Base-by-base conservation (phyloP, 2,888 invertebrate genomes). In the Chrysolina haemoptera region DNA sequence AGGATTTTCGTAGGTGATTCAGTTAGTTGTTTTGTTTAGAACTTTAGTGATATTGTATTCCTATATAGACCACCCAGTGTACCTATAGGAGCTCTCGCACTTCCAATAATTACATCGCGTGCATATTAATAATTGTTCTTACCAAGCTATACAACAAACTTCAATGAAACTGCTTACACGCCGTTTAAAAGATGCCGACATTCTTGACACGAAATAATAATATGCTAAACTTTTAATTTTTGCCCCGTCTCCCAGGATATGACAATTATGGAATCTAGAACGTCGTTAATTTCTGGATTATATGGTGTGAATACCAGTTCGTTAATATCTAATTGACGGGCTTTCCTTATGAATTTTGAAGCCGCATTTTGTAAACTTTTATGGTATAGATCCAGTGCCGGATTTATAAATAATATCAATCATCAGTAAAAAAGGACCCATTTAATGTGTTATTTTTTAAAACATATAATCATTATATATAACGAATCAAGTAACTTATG, bases 101-200 rank as follows among this genome's bases (percentile, higher is more conserved):
- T 65, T 65, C 1, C 35, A n/a, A n/a, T 27, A 22, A 22, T 18
- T 48, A 67, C 53, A 40, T 67, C 40, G 67, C 67, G 67, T 67
- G 67, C 53, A 67, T 67, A 67, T 20, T 40, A 67, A 67, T 48
- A 67, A 67, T 67, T 20, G 67, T 27, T 53, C 20, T 46, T 53
- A n/a, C 53, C 18, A 53, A 67, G 55, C 40, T 67, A 53, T 53
- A 53, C 27, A 67, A 67, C 67, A 53, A 67, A 67, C 67, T 53
- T 48, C 41, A 67, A 53, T 67, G 67, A 67, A 53, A 67, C 53
- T 55, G 67, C 67, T 67, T 53, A 53, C 53, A 53, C 55, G 53
- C 59, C 16, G 59, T 59, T 67, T 67, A 12, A 67, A 41, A n/a
- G 67, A 53, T 53, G 67, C 67, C 67, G 67, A 53, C 67, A 67